Base-by-base conservation (phyloP, 2,888 invertebrate genomes). In the Bombylius major region DNA sequence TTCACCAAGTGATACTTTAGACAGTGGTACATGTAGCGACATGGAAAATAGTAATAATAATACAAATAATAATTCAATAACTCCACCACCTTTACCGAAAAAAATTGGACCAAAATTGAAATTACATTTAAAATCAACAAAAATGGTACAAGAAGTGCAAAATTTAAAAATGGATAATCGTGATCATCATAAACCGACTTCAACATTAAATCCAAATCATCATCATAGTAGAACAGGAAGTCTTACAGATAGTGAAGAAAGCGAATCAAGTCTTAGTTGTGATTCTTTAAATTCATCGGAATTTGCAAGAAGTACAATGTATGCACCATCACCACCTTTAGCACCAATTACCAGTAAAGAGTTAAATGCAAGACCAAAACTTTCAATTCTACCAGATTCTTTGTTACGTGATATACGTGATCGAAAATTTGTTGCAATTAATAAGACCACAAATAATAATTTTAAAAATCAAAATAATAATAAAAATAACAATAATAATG, bases 11-110 rank as follows among this genome's bases (percentile, higher is more conserved):
- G 89, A 89, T 66, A 89, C 88, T 1, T 70, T 89, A 60, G 89
- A 89, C 73, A 89, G 89, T 57, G 89, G 89, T 50, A 89, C 89
- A 44, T 88, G 89, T 74, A 89, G 88, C 69, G 89, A 89, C 72
- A 77, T 89, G 64, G 89, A 89, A 58, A 70, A 66, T 53, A 64
- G 65, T 11, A 62, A 65, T 1, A 62, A 57, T 49, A 60, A 59
- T 12, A 60, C 59, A 12, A 47, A 50, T 23, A 57, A 47, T 36
- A 59, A 58, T 53, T 56, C 62, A 7, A 58, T 60, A 7, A 61
- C 63, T 32, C 84, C 86, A 55, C 81, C 82, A 5, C 84, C 85
- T 4, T 75, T 83, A 60, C 79, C 82, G 31, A 82, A 82, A 63
- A 84, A 84, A 76, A 84, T 83, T 69, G 77, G 76, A 44, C 71